Evolutionary conservation across 2,797 vertebrate genomes (phyloP).

Genomic region (Muscicapa comitata): DNA sequence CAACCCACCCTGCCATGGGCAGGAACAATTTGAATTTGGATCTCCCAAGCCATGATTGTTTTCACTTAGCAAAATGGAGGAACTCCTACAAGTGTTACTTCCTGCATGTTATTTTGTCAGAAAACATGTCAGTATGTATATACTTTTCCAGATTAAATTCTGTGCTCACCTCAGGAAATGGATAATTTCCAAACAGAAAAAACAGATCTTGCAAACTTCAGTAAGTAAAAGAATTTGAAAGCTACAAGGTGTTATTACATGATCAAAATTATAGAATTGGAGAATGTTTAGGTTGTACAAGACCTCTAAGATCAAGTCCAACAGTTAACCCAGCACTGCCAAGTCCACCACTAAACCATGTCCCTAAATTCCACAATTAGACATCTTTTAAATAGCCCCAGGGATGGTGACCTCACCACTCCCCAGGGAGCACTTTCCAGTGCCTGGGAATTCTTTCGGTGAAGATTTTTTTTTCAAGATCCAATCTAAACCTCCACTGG

Average conservation of each 20-base stretch:
- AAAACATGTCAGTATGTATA: not conserved
- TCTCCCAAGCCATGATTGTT: not conserved
- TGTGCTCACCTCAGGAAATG: not conserved
- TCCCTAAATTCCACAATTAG: not conserved
- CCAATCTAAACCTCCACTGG: not conserved
- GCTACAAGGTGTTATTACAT: not conserved
- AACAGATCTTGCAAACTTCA: not conserved
- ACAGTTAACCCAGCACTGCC: not conserved
- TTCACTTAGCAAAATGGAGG: not conserved
- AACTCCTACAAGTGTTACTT: not conserved
- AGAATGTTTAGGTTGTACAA: not conserved
- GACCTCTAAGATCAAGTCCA: not conserved
- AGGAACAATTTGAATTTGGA: not conserved
- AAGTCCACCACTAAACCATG: not conserved
- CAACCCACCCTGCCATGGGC: not conserved
- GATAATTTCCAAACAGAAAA: not conserved
- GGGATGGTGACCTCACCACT: not conserved
- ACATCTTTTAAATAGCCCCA: not conserved
- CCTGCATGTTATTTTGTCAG: not conserved
- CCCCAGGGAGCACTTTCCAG: not conserved
- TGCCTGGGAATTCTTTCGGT: fast-evolving
- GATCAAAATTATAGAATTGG: not conserved
- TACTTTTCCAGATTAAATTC: not conserved
- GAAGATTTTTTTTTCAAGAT: not conserved
- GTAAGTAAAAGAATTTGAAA: not conserved